Evolutionary conservation across 2,113 vertebrate species (phyloP).

Genomic region (Gasterosteus aculeatus): DNA sequence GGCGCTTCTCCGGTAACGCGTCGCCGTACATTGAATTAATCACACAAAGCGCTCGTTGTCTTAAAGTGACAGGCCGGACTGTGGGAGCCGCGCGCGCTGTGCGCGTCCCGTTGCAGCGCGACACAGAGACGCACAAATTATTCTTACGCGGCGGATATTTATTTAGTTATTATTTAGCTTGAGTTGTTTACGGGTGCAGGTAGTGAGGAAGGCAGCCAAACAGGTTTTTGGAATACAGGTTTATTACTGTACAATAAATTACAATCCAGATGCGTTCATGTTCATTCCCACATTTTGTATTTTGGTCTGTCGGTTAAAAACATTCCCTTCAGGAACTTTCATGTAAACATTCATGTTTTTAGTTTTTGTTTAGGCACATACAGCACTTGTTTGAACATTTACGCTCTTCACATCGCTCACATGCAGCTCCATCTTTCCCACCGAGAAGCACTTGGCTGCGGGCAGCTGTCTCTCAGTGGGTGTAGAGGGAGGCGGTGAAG

Average conservation of each 20-base stretch:
- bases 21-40: slow-evolving; percentile 79
- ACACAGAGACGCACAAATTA: slow-evolving; percentile 1
- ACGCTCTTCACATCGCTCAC: slow-evolving; percentile 15
- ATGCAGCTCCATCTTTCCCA: slow-evolving; percentile 14
- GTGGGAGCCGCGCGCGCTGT: neutral
- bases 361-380: slow-evolving; percentile 54
- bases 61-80: slow-evolving; percentile 80
- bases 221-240: slow-evolving; percentile 14
- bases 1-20: slow-evolving; percentile 71
- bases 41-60: slow-evolving; percentile 65
- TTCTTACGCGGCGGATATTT: too few relatives aligned
- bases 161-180: too few relatives aligned
- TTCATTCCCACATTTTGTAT: slow-evolving; percentile 5
- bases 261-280: slow-evolving; percentile 44
- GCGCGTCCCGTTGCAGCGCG: slow-evolving; percentile 27
- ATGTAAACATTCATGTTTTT: slow-evolving; percentile 57
- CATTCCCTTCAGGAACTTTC: slow-evolving; percentile 22
- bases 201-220: neutral
- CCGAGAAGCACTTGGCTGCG: slow-evolving; percentile 20
- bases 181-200: too few relatives aligned
- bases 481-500: slow-evolving; percentile 93
- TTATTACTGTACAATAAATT: slow-evolving; percentile 79
- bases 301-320: slow-evolving; percentile 61
- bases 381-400: slow-evolving; percentile 15
- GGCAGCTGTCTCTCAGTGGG: slow-evolving; percentile 81